Evolutionary conservation across 2,888 invertebrate species (phyloP).

Genomic region (Bombyx huttoni): DNA sequence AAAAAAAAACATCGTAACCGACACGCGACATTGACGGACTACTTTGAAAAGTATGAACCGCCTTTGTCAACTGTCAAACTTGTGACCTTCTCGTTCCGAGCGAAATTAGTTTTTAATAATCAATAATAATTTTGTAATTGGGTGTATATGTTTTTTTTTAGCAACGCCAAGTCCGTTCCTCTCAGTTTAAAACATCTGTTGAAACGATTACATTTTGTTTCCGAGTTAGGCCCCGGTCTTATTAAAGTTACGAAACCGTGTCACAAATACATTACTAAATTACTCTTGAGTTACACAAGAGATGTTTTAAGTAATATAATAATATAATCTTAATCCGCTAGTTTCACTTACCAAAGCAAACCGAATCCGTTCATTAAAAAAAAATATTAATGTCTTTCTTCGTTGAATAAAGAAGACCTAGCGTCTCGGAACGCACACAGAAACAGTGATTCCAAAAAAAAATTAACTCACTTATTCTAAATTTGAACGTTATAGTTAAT

Average conservation of each 20-base stretch:
- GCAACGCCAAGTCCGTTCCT: not conserved
- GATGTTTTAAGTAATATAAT: not conserved
- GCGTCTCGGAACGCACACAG: conserved; percentile 22
- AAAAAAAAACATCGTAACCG: not conserved
- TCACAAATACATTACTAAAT: not conserved
- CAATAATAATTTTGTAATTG: not conserved
- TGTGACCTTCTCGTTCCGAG: too few relatives aligned
- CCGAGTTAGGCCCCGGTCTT: not conserved
- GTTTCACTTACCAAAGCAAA: conserved; percentile 56
- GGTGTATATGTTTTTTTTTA: not conserved
- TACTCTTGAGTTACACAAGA: not conserved
- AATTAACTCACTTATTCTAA: not conserved
- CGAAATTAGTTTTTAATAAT: too few relatives aligned
- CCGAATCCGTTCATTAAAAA: conserved; percentile 68
- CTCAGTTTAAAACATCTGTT: not conserved
- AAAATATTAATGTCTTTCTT: conserved; percentile 19
- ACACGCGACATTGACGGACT: not conserved
- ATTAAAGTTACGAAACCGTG: not conserved
- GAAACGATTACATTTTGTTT: not conserved
- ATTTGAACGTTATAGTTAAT: conserved; percentile 13
- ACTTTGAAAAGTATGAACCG: too few relatives aligned
- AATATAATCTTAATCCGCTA: not conserved
- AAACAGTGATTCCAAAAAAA: not conserved
- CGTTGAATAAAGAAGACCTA: conserved; percentile 14
- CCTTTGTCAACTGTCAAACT: too few relatives aligned